These are phyloP conservation scores for Varecia variegata DNA, from an alignment of 2,797 vertebrate genomes.

Conservation along the genomic window DNA sequence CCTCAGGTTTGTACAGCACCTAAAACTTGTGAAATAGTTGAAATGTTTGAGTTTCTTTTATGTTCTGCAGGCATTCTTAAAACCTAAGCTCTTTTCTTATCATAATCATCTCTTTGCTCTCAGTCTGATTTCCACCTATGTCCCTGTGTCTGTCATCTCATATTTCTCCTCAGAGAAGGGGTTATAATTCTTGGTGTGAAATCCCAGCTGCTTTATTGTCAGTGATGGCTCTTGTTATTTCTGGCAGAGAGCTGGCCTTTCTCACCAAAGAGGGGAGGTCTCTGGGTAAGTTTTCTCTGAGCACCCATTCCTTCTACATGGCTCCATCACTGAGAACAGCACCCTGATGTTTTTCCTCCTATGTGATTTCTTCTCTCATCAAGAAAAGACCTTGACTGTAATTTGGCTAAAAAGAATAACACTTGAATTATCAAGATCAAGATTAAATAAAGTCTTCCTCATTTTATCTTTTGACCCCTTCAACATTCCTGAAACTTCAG, in stretches of 20 bases:
- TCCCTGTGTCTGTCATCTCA: not conserved
- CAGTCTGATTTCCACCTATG: not conserved
- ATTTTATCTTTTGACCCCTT: not conserved
- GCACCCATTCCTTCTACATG: not conserved
- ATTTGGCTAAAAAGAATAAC: not conserved
- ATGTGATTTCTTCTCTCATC: not conserved
- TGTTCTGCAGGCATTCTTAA: not conserved
- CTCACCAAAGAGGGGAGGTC: not conserved
- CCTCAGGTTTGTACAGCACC: not conserved
- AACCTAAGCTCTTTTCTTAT: not conserved
- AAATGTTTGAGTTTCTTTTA: not conserved
- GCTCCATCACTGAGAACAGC: not conserved
- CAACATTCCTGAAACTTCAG: not conserved
- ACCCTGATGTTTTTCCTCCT: not conserved
- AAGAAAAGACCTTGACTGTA: not conserved
- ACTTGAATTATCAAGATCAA: not conserved
- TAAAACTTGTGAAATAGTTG: not conserved
- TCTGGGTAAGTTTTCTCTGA: not conserved
- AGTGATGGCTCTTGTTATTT: not conserved
- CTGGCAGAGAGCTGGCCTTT: not conserved
- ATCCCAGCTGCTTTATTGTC: not conserved
- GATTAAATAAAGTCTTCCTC: not conserved
- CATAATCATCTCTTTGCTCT: not conserved
- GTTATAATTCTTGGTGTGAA: not conserved
- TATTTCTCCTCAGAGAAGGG: not conserved